Conservation (phyloP, 2,888 invertebrate genomes). For the Pandemis cinnamomeana region DNA sequence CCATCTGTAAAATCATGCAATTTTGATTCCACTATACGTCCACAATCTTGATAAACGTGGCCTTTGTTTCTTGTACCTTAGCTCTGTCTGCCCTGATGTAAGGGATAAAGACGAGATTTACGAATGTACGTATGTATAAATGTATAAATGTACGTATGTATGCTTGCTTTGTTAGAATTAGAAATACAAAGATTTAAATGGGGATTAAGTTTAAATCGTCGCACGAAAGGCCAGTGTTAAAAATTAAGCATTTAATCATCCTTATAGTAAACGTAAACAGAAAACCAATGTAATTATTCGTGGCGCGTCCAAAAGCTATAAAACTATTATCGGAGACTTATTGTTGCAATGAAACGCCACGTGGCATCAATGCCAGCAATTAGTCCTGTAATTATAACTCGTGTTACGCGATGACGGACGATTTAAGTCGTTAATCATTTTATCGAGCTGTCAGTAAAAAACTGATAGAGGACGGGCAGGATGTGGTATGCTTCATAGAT, state of each 20-base stretch:
- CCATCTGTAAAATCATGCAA: no score
- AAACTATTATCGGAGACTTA: constrained; percentile 25
- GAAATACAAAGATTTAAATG: no score
- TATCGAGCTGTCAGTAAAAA: constrained; percentile 48
- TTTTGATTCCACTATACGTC: no score
- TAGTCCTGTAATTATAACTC: constrained; percentile 51
- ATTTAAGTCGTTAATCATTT: constrained; percentile 62
- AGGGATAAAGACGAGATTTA: no score
- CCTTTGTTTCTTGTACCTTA: no score
- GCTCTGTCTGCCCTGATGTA: no score
- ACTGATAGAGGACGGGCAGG: neutral
- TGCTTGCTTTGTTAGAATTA: no score
- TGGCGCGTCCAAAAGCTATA: constrained; percentile 3
- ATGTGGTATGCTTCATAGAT: neutral
- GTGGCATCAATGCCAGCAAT: constrained; percentile 52
- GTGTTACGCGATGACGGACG: constrained; percentile 49
- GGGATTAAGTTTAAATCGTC: no score
- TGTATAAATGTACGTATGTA: no score
- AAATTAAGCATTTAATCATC: neutral
- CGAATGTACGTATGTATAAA: no score
- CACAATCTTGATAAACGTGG: no score
- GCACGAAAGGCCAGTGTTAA: no score
- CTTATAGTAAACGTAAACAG: neutral
- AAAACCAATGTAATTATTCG: neutral
- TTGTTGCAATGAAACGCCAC: constrained; percentile 40